A percentile compares a stretch with the other conserved stretches of the same genome.
These are phyloP conservation scores for Hycleus phaleratus DNA, from an alignment of 1,140 invertebrate species.

Conservation along the genomic window DNA sequence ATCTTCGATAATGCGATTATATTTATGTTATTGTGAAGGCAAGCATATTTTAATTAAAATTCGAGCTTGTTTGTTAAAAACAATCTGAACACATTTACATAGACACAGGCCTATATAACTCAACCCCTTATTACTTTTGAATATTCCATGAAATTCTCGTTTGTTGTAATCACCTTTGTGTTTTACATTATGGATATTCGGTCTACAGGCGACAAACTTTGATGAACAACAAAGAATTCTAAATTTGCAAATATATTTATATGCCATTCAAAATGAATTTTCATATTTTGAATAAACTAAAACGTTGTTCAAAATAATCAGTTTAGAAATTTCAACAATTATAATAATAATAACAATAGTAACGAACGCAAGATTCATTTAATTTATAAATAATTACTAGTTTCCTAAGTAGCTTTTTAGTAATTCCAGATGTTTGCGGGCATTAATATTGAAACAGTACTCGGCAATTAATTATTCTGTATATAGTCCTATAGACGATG, in stretches of 20 bases:
- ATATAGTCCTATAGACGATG: too few relatives aligned
- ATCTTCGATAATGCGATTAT: constrained; percentile 12
- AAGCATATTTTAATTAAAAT: constrained; percentile 22
- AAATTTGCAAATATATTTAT: background rate
- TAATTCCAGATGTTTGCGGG: too few relatives aligned
- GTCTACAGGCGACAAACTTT: constrained; percentile 4
- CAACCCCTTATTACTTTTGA: constrained; percentile 12
- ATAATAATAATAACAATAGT: background rate
- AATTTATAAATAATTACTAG: too few relatives aligned
- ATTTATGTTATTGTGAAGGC: constrained; percentile 18
- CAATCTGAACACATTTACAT: constrained; percentile 19
- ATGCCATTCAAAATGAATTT: background rate
- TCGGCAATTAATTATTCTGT: too few relatives aligned
- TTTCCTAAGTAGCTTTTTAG: too few relatives aligned
- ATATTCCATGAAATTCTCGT: constrained; percentile 19
- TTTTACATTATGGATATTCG: constrained; percentile 16
- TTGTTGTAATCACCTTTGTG: constrained; percentile 15
- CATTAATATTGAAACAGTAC: too few relatives aligned
- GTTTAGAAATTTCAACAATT: background rate
- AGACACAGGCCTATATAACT: background rate
- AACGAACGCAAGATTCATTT: background rate
- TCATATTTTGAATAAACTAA: background rate
- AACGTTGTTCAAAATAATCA: background rate
- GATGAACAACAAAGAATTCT: constrained; percentile 1
- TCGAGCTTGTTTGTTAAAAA: constrained; percentile 15